phyloP scores from a whole-genome alignment of 2,888 invertebrate species.

The Opisthograptis luteolata region DNA sequence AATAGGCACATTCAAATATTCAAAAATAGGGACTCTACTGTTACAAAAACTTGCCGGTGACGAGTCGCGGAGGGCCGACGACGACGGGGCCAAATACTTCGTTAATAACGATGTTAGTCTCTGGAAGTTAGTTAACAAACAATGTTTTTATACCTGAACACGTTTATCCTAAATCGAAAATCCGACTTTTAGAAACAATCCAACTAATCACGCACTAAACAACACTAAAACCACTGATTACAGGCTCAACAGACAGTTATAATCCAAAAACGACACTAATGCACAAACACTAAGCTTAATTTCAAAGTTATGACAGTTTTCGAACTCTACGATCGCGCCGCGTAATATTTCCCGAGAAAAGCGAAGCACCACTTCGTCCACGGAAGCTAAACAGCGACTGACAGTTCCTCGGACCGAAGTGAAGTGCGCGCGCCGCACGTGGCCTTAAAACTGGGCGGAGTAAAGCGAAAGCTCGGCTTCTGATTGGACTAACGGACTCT shows the following conservation, averaged over 20 bases:
- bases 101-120: slow-evolving; percentile 43
- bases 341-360: slow-evolving; percentile 38
- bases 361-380: slow-evolving; percentile 38
- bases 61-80: slow-evolving; percentile 59
- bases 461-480: slow-evolving; percentile 44
- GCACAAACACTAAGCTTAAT: slow-evolving; percentile 15
- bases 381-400: slow-evolving; percentile 63
- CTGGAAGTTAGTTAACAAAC: slow-evolving; percentile 43
- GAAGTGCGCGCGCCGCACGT: slow-evolving; percentile 81
- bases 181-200: slow-evolving; percentile 50
- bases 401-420: slow-evolving; percentile 53
- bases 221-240: slow-evolving; percentile 31
- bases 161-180: slow-evolving; percentile 37
- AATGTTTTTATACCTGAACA: slow-evolving; percentile 45
- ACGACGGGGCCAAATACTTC: slow-evolving; percentile 38
- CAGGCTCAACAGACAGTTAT: slow-evolving; percentile 33
- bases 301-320: slow-evolving; percentile 41
- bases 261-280: slow-evolving; percentile 28
- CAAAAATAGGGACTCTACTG: slow-evolving; percentile 60
- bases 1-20: slow-evolving; percentile 68
- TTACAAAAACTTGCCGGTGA: slow-evolving; percentile 62
- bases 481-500: slow-evolving; percentile 68
- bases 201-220: slow-evolving; percentile 41
- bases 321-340: slow-evolving; percentile 51
- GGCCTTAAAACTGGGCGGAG: slow-evolving; percentile 69